phyloP scores from a whole-genome alignment of 2,113 vertebrate species.

The Oncorhynchus masou region DNA sequence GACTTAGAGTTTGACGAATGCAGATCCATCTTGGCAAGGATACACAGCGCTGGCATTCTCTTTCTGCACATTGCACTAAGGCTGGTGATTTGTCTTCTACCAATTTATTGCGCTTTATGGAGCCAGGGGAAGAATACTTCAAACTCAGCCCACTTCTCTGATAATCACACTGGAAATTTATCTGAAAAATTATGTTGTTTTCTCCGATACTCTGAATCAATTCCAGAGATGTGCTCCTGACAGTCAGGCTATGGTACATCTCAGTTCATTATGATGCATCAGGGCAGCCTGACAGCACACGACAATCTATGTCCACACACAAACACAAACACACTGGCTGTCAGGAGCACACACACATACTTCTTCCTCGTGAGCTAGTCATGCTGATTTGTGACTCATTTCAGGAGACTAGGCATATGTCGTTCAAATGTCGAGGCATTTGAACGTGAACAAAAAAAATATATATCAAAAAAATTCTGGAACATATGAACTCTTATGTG shows the following conservation, averaged over 20 bases:
- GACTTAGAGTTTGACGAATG: too few relatives aligned
- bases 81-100: conserved; percentile 69
- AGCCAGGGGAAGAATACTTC: conserved; percentile 4
- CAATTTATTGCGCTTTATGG: conserved; percentile 41
- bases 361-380: too few relatives aligned
- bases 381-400: too few relatives aligned
- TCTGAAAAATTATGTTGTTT: conserved; percentile 49
- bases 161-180: conserved; percentile 58
- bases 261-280: conserved; percentile 49
- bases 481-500: too few relatives aligned
- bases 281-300: conserved; percentile 34
- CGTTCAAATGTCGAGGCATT: too few relatives aligned
- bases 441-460: too few relatives aligned
- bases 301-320: neutral
- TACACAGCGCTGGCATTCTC: conserved; percentile 50
- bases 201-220: conserved; percentile 58
- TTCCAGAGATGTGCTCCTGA: conserved; percentile 53
- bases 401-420: too few relatives aligned
- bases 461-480: too few relatives aligned
- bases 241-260: conserved; percentile 30
- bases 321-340: conserved; percentile 10
- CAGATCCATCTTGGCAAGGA: too few relatives aligned
- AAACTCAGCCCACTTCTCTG: conserved; percentile 38
- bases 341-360: neutral
- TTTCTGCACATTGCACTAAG: conserved; percentile 67